Evolutionary conservation across 2,113 vertebrate species (phyloP), one percentile per base, ranked within the genome.

Genomic region (Laterallus jamaicensis): DNA sequence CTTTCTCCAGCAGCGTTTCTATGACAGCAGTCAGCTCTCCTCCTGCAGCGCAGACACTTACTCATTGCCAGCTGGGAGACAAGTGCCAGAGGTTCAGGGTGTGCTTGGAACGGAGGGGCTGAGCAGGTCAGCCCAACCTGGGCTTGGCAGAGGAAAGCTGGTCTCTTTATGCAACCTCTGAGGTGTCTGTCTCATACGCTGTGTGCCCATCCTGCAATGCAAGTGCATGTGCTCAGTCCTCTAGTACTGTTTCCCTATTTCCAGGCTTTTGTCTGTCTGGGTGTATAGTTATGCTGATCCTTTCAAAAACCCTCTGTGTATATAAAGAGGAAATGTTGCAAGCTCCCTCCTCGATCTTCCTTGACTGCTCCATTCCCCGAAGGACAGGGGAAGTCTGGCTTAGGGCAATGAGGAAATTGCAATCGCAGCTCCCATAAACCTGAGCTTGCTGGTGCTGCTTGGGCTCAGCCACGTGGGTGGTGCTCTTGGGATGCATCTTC

Each of bases 1-100:
- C 64, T 83, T 90, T 87, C 60, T 87, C 25, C 55, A 6, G 37
- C 1, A 4, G 29, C 9, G 86, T 96, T 96, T 92, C 95, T 95
- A 96, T 95, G 94, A 84, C 94, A 96, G 95, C 91, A 16, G 77
- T 32, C 68, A 47, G 77, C 73, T 86, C 60, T 67, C n/a, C 78
- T 82, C 59, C 56, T 1, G 6, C 28, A 4, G 89, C 6, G 4
- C 73, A 79, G 77, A 76, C 78, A 69, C 60, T 82, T 60, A 60
- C 32, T 89, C 86, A 85, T 68, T 2, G 1, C 86, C 73, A 0
- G 28, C 64, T 94, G 69, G 2, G 11, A 77, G 60, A 52, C 73
- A 54, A 88, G 92, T 77, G 79, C 90, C 68, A 40, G 92, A 66
- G 85, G 69, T 87, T 71, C 70, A 58, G 84, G 28, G 7, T 73